phyloP scores from a whole-genome alignment of 53 echinoderm and acorn worm genomes.

The Mesocentrotus franciscanus region DNA sequence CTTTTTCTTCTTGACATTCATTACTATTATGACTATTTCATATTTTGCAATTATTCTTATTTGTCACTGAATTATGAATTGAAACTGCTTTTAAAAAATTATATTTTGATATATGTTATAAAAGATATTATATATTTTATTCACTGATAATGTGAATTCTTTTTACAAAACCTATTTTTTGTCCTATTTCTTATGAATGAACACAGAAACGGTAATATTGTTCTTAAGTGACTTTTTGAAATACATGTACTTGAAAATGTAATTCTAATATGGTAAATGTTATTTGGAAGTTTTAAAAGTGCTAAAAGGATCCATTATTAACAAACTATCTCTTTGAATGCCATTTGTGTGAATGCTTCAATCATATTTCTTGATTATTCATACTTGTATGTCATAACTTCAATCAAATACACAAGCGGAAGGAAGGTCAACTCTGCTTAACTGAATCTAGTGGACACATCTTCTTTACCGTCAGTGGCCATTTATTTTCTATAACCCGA shows the following conservation, averaged over 20 bases:
- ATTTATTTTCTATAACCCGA: constrained; percentile 6
- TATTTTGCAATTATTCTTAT: too few species aligned
- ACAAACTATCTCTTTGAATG: not conserved
- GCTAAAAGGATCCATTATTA: not conserved
- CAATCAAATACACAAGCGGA: not conserved
- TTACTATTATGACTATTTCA: too few species aligned
- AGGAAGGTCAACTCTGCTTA: not conserved
- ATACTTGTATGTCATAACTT: not conserved
- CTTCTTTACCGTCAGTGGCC: not conserved
- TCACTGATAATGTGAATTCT: not conserved
- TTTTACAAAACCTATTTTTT: too few species aligned
- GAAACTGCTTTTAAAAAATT: too few species aligned
- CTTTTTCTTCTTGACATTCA: not conserved
- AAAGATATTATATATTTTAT: not conserved
- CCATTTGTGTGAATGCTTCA: not conserved
- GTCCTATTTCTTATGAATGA: too few species aligned
- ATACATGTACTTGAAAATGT: too few species aligned
- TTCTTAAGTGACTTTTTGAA: too few species aligned
- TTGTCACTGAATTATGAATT: too few species aligned
- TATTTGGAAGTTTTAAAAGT: too few species aligned
- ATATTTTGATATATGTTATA: not conserved
- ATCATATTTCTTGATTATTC: not conserved
- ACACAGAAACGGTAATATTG: too few species aligned
- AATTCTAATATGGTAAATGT: too few species aligned
- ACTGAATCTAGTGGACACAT: not conserved